Percentiles rank a stretch among this genome's conserved stretches.
These are phyloP conservation scores for Temnothorax rugatulus DNA, from an alignment of 2,888 invertebrate species.

Conservation along the genomic window DNA sequence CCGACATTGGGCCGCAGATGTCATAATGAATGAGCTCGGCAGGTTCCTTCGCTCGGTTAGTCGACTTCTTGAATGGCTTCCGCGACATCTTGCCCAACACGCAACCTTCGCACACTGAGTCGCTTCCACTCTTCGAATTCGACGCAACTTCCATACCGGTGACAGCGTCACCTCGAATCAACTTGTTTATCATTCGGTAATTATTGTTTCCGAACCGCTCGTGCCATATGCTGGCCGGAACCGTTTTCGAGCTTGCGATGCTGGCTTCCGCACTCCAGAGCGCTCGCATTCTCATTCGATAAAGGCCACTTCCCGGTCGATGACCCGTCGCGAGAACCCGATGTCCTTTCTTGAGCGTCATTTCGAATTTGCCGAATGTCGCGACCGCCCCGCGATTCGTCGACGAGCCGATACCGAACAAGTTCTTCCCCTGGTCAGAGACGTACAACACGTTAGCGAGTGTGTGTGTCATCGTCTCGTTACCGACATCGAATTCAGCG, in stretches of 20 bases:
- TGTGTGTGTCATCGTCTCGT: background rate
- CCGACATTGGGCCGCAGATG: background rate
- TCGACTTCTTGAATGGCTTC: background rate
- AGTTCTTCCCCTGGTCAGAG: background rate
- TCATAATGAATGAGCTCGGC: background rate
- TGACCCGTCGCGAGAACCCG: background rate
- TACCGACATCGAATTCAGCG: background rate
- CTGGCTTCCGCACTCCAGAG: background rate
- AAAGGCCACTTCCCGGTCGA: background rate
- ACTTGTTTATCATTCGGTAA: background rate
- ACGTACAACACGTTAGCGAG: background rate
- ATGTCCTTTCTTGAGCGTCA: background rate
- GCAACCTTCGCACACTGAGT: background rate
- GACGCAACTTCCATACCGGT: background rate
- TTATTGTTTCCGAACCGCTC: background rate
- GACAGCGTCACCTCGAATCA: background rate
- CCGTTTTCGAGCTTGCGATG: background rate
- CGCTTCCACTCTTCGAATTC: background rate
- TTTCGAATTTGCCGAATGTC: background rate
- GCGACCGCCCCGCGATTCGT: background rate
- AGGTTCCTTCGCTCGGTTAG: background rate
- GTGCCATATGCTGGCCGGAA: background rate
- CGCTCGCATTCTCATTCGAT: background rate
- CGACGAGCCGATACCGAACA: background rate
- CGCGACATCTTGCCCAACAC: background rate